These are phyloP conservation scores for Lepidurus couesii DNA, from an alignment of 1,140 invertebrate species.

Conservation along the genomic window DNA sequence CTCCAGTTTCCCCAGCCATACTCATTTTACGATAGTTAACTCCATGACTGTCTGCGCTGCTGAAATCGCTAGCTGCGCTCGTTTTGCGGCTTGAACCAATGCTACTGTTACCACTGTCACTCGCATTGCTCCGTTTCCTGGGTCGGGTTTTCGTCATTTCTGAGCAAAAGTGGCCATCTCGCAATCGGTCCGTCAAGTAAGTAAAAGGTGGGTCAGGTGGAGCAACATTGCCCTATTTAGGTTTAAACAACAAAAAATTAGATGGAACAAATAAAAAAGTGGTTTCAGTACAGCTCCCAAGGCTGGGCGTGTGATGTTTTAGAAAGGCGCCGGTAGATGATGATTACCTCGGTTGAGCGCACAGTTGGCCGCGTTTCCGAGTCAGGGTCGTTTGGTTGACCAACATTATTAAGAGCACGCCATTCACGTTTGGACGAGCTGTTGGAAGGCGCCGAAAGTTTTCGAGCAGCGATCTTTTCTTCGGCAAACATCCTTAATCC, in stretches of 20 bases:
- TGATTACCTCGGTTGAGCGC: background rate
- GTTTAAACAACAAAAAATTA: background rate
- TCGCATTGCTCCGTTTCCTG: slow-evolving; percentile 24
- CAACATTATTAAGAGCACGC: slow-evolving; percentile 10
- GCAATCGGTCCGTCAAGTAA: slow-evolving; percentile 26
- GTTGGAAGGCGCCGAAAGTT: background rate
- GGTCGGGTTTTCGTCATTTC: slow-evolving; percentile 3
- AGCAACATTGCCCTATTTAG: background rate
- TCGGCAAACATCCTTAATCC: slow-evolving; percentile 2
- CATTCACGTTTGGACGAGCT: background rate
- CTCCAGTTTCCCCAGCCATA: background rate
- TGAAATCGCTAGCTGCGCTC: slow-evolving; percentile 18
- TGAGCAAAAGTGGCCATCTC: slow-evolving; percentile 11
- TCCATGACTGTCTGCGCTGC: background rate
- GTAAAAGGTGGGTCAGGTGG: slow-evolving; percentile 27
- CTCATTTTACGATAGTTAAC: background rate
- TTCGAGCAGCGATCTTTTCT: slow-evolving; percentile 1
- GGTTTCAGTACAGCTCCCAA: background rate
- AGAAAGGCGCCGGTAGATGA: background rate
- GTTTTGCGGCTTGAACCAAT: slow-evolving; percentile 23
- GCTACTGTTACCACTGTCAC: slow-evolving; percentile 28
- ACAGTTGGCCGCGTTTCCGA: background rate
- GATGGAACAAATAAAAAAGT: background rate
- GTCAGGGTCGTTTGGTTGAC: slow-evolving; percentile 7
- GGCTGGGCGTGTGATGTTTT: background rate